Percentiles rank a stretch among this genome's conserved stretches.
phyloP scores from a whole-genome alignment of 2,113 vertebrate genomes.

The Acrocephalus kingi region DNA sequence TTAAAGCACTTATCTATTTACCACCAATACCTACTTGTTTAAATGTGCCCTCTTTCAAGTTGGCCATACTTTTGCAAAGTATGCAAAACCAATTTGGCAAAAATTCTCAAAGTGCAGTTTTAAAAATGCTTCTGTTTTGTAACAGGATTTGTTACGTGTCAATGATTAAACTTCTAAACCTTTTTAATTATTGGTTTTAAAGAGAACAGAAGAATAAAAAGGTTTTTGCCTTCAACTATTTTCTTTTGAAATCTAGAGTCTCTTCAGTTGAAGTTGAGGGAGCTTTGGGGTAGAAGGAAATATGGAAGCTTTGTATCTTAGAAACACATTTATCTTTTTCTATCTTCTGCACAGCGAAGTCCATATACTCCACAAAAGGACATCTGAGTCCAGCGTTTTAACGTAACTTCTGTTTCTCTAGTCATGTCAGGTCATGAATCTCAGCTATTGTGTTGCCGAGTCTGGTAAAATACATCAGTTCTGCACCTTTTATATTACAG shows the following conservation, averaged over 20 bases:
- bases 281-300: not conserved
- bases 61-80: not conserved
- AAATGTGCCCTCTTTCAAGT: not conserved
- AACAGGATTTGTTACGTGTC: not conserved
- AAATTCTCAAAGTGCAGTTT: not conserved
- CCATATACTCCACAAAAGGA: not conserved
- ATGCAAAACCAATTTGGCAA: not conserved
- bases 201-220: not conserved
- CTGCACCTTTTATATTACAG: not conserved
- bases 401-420: not conserved
- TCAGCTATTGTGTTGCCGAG: not conserved
- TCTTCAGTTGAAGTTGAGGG: not conserved
- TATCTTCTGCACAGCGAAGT: not conserved
- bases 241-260: not conserved
- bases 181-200: not conserved
- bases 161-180: not conserved
- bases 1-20: not conserved
- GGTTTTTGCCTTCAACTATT: not conserved
- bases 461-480: not conserved
- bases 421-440: not conserved
- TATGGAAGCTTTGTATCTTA: not conserved
- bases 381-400: not conserved
- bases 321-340: not conserved
- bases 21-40: not conserved
- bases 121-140: not conserved